Base-by-base conservation (phyloP, 2,113 vertebrate species). In the Tonatia bakeri region DNA sequence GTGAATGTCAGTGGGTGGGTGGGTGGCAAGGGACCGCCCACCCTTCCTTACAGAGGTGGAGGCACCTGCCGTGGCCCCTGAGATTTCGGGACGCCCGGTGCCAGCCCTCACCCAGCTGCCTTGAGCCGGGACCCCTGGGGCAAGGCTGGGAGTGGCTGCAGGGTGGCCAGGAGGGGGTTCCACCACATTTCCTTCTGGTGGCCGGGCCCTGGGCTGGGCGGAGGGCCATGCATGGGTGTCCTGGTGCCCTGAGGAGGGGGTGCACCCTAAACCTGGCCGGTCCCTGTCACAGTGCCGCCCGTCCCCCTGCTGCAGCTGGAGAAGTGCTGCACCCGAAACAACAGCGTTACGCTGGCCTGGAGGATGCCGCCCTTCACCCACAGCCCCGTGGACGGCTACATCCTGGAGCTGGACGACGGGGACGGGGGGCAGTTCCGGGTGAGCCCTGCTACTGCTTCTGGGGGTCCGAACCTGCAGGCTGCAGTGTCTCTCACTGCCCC, bases 271-370 rank as follows among this genome's bases (percentile, higher is more conserved):
- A 98, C 96, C 97, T 95, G 96, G 95, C 98, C 97, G 97, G 99
- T 99, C 97, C 97, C 98, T 24, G 93, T 98, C 90, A 95, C 98
- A 96, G 99, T 99, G 95, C 99, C 99, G 0, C 98, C 98, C 0
- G 98, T 99, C 19, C 99, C 99, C 7, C 97, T 99, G 59, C 98
- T 99, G 97, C 99, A 99, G 98, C 98, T 99, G 97, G 99, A 99
- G 98, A 99, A 99, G 96, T 99, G 99, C 96, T 99, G 99, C 96
- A 99, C 99, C 76, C 98, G 99, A 38, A 99, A 99, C 98, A 99
- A 99, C 99, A 99, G 99, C 0, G 99, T 99, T 98, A 99, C 99
- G 0, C 97, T 99, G 98, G 99, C 99, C 97, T 99, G 99, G 99
- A 99, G 99, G 98, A 99, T 99, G 43, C 98, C 98, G 0, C 98